Conservation (phyloP, 2,797 vertebrate species). For the Gouania willdenowi region DNA sequence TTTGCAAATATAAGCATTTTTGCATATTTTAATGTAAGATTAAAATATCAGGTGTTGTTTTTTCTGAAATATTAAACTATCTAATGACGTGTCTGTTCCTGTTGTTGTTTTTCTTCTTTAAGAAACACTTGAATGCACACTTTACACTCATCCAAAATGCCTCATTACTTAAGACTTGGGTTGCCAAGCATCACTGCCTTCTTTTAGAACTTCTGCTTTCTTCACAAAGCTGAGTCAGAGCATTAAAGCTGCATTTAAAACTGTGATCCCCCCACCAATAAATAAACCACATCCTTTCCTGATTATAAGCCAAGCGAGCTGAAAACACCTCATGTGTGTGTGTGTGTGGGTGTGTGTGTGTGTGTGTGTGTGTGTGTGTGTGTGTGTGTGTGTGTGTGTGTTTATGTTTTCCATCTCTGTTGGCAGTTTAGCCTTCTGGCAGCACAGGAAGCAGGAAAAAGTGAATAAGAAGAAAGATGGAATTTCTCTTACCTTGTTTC, state of each 20-base stretch:
- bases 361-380: slow-evolving; percentile 52
- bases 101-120: too few species aligned
- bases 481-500: slow-evolving; percentile 43
- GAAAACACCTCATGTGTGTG: slow-evolving; percentile 61
- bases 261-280: slow-evolving; percentile 34
- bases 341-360: slow-evolving; percentile 56
- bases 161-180: too few species aligned
- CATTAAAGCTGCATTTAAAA: slow-evolving; percentile 34
- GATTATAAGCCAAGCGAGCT: slow-evolving; percentile 48
- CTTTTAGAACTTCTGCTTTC: background rate
- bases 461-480: slow-evolving; percentile 44
- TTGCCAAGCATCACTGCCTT: too few species aligned
- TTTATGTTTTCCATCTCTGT: slow-evolving; percentile 63
- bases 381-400: slow-evolving; percentile 54
- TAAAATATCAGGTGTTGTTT: too few species aligned
- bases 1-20: too few species aligned
- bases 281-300: slow-evolving; percentile 63
- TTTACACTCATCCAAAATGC: too few species aligned
- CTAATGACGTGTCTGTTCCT: too few species aligned
- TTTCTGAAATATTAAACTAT: too few species aligned
- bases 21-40: too few species aligned
- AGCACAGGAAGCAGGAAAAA: slow-evolving; percentile 38
- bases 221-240: background rate
- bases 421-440: slow-evolving; percentile 46
- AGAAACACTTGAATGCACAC: too few species aligned